These are phyloP conservation scores for Eira barbara DNA, from an alignment of 2,113 vertebrate genomes.

Conservation along the genomic window DNA sequence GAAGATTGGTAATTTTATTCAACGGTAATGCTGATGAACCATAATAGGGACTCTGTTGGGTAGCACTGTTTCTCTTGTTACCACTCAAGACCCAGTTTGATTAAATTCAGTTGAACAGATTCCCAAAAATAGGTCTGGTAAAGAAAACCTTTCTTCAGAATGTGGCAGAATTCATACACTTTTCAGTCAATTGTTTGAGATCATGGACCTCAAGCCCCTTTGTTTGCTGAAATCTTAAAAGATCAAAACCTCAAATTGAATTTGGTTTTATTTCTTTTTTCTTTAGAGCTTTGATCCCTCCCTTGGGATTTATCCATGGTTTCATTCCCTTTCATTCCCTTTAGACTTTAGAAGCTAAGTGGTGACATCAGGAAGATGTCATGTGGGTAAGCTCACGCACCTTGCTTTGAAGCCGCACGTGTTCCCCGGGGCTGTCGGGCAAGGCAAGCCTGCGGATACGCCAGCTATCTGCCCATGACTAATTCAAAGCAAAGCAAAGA, in stretches of 20 bases:
- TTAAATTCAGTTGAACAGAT: not conserved
- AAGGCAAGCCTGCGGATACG: not conserved
- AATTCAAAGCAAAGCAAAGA: slow-evolving; percentile 28
- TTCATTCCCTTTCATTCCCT: slow-evolving; percentile 47
- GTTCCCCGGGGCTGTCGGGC: not conserved
- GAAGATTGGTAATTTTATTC: not conserved
- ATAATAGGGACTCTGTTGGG: not conserved
- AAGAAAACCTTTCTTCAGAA: not conserved
- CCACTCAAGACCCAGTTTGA: not conserved
- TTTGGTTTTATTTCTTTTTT: slow-evolving; percentile 46
- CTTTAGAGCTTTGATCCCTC: slow-evolving; percentile 9
- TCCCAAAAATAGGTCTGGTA: not conserved
- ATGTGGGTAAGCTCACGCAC: not conserved
- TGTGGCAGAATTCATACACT: not conserved
- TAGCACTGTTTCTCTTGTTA: not conserved
- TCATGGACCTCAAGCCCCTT: not conserved
- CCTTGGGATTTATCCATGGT: slow-evolving; percentile 28
- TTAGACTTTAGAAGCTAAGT: slow-evolving; percentile 29
- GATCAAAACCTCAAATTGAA: slow-evolving; percentile 34
- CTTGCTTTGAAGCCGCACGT: slow-evolving; percentile 28
- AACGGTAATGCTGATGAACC: not conserved
- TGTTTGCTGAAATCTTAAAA: slow-evolving; percentile 46
- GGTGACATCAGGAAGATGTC: slow-evolving; percentile 26
- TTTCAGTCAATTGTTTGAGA: not conserved
- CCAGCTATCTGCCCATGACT: not conserved